A percentile compares a stretch with the other conserved stretches of the same genome.
Conservation (phyloP, 64 coral and sea anemone genomes). For the Actinia equina region DNA sequence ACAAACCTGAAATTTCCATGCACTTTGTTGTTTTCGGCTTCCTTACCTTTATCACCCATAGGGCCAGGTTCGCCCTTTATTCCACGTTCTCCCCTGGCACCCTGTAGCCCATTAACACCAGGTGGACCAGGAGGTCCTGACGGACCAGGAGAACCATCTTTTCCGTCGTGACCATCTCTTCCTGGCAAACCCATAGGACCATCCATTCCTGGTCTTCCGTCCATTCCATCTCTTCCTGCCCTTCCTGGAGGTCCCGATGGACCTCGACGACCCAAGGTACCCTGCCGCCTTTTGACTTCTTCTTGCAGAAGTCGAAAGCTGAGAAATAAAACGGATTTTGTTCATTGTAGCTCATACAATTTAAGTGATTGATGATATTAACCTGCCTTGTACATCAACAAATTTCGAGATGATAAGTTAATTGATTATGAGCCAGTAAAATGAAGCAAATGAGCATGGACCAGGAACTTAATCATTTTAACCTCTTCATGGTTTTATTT, state of each 20-base stretch:
- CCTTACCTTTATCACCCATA: constrained; percentile 59
- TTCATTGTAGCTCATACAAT: not conserved
- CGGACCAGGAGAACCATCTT: constrained; percentile 63
- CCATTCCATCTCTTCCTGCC: constrained; percentile 60
- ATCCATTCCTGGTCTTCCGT: constrained; percentile 63
- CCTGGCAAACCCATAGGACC: constrained; percentile 73
- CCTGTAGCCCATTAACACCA: constrained; percentile 75
- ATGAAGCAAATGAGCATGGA: no score
- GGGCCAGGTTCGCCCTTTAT: constrained; percentile 59
- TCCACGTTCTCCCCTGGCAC: constrained; percentile 53
- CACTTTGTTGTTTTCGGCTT: no score
- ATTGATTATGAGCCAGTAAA: no score
- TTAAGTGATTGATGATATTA: no score
- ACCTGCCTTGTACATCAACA: no score
- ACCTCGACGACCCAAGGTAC: constrained; percentile 21
- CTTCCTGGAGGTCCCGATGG: constrained; percentile 47
- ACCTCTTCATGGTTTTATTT: no score
- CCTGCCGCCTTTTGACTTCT: constrained; percentile 22
- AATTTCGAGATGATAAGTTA: no score
- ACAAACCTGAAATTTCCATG: no score
- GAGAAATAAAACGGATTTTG: not conserved
- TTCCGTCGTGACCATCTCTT: constrained; percentile 54
- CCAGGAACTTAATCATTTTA: not conserved
- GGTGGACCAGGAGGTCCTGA: constrained; percentile 51
- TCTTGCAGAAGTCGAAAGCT: constrained; percentile 38